These are phyloP conservation scores for Syngnathus scovelli DNA, from an alignment of 2,113 vertebrate genomes.

Conservation along the genomic window DNA sequence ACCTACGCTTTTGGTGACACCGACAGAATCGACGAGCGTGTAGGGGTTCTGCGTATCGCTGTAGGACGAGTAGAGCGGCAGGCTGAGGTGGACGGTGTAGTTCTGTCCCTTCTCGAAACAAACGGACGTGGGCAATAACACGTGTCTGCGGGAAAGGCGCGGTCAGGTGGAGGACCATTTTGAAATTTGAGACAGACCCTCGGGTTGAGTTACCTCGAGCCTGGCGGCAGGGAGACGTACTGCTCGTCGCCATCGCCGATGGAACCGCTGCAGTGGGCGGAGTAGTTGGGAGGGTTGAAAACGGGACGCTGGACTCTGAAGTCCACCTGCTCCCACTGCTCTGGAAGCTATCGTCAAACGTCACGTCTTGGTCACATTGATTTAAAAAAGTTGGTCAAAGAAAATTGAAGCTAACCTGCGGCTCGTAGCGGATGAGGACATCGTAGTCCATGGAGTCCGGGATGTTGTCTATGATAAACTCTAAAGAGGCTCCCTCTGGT, in stretches of 20 bases:
- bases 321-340: slow-evolving; percentile 88
- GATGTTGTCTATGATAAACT: slow-evolving; percentile 84
- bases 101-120: slow-evolving; percentile 90
- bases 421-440: slow-evolving; percentile 89
- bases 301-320: slow-evolving; percentile 76
- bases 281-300: slow-evolving; percentile 63
- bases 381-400: neutral
- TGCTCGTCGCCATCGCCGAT: slow-evolving; percentile 83
- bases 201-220: slow-evolving; percentile 65
- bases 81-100: slow-evolving; percentile 82
- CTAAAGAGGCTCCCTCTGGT: slow-evolving; percentile 82
- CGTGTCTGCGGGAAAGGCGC: slow-evolving; percentile 70
- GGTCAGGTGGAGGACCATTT: neutral
- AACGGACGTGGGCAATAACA: slow-evolving; percentile 77
- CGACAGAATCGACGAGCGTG: slow-evolving; percentile 89
- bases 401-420: slow-evolving; percentile 75
- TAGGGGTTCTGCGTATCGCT: slow-evolving; percentile 78
- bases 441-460: slow-evolving; percentile 95
- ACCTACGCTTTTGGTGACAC: slow-evolving; percentile 29
- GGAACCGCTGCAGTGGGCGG: slow-evolving; percentile 77
- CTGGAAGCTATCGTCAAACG: slow-evolving; percentile 73
- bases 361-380: neutral
- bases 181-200: neutral
- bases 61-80: slow-evolving; percentile 78
- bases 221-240: slow-evolving; percentile 80